These are phyloP conservation scores for Limnodromus scolopaceus DNA, from an alignment of 2,797 vertebrate genomes.

Conservation along the genomic window DNA sequence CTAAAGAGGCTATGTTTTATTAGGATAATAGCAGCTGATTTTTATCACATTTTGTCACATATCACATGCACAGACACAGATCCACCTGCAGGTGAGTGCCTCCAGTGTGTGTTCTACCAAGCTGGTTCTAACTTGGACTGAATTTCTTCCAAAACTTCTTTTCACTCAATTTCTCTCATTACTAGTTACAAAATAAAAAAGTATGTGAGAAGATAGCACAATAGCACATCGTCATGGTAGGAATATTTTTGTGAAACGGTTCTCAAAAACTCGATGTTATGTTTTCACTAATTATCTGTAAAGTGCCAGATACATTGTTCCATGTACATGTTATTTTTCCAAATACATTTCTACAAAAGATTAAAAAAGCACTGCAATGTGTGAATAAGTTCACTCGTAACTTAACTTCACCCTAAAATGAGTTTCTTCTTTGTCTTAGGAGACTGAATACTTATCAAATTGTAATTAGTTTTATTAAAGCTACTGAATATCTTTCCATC, in stretches of 20 bases:
- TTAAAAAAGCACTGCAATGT: neutral
- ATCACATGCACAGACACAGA: neutral
- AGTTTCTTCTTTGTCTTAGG: neutral
- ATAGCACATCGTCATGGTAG: neutral
- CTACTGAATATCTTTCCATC: neutral
- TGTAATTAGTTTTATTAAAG: neutral
- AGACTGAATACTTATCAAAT: neutral
- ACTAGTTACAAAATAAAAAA: neutral
- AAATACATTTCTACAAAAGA: neutral
- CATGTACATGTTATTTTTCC: neutral
- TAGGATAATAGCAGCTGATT: neutral
- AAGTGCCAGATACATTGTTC: neutral
- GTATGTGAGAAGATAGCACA: fast-evolving
- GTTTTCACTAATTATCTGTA: neutral
- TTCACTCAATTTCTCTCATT: neutral
- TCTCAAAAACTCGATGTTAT: neutral
- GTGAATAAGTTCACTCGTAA: neutral
- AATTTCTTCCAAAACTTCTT: neutral
- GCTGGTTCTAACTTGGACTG: neutral
- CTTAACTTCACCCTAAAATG: neutral
- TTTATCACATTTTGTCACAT: neutral
- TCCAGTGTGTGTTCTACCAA: neutral
- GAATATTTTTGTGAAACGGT: neutral
- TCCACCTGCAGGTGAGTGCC: neutral
- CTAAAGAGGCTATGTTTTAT: neutral